phyloP scores from a whole-genome alignment of 2,888 invertebrate species.

The Chrysotoxum bicinctum region DNA sequence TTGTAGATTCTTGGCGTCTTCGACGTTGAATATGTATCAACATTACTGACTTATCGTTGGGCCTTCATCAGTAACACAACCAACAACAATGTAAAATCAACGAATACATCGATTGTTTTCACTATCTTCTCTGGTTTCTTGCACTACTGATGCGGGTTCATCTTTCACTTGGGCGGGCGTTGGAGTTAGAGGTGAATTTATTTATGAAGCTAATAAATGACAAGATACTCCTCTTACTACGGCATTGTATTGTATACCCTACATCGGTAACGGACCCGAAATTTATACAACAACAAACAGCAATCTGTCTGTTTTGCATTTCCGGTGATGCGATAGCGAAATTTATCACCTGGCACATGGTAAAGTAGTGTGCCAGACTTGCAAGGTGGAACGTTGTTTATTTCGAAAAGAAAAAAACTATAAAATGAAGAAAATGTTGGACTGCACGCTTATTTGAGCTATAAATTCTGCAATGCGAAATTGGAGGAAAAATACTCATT shows the following conservation, averaged over 20 bases:
- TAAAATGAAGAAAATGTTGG: not conserved
- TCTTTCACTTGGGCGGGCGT: conserved; percentile 44
- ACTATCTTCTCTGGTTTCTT: conserved; percentile 46
- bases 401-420: conserved; percentile 20
- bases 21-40: not conserved
- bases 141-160: conserved; percentile 31
- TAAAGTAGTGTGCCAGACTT: conserved; percentile 7
- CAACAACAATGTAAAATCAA: conserved; percentile 49
- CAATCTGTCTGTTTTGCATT: conserved; percentile 54
- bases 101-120: conserved; percentile 19
- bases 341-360: conserved; percentile 32
- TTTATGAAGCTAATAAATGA: conserved; percentile 27
- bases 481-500: conserved; percentile 9
- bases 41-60: not conserved
- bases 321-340: conserved; percentile 39
- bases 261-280: conserved; percentile 36
- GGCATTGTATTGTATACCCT: conserved; percentile 24
- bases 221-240: conserved; percentile 53
- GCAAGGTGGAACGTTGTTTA: conserved; percentile 38
- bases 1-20: not conserved
- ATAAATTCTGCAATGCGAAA: conserved; percentile 42
- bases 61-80: not conserved
- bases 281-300: not conserved
- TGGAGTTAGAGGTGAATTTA: conserved; percentile 40
- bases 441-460: not conserved